Conservation (phyloP, 2,888 invertebrate species). For the Oxycera nigricornis region DNA sequence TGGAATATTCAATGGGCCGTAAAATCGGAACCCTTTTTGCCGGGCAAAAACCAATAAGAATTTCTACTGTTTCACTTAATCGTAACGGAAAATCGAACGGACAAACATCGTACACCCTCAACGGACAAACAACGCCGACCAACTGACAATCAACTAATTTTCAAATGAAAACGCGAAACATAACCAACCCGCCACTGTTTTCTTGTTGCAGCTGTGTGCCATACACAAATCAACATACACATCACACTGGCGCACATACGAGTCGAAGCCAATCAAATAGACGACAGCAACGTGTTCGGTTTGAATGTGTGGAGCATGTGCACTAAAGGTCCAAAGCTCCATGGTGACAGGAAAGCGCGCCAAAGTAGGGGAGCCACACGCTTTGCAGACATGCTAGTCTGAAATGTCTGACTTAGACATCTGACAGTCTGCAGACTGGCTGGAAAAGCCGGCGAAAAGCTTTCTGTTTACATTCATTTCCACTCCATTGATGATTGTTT, state of each 20-base stretch:
- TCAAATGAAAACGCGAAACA: slow-evolving; percentile 24
- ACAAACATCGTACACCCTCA: background rate
- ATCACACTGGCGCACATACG: background rate
- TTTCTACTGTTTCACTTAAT: background rate
- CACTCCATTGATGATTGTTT: background rate
- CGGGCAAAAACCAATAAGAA: slow-evolving; percentile 9
- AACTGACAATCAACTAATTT: slow-evolving; percentile 34
- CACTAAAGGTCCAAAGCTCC: slow-evolving; percentile 34
- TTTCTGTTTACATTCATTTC: background rate
- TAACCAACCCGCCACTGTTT: slow-evolving; percentile 18
- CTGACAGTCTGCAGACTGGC: slow-evolving; percentile 20
- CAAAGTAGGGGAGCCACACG: background rate
- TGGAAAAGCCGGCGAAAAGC: slow-evolving; percentile 16
- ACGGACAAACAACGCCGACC: slow-evolving; percentile 40
- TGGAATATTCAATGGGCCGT: background rate
- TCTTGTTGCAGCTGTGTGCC: background rate
- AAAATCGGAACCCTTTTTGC: background rate
- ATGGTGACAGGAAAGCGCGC: slow-evolving; percentile 12
- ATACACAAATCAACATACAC: background rate
- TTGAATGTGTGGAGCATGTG: slow-evolving; percentile 22
- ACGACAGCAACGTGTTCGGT: slow-evolving; percentile 26
- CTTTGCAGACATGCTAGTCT: slow-evolving; percentile 8
- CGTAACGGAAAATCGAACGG: background rate
- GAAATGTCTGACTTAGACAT: background rate
- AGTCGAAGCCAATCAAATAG: slow-evolving; percentile 23